phyloP scores from a whole-genome alignment of 2,797 vertebrate genomes.

The Pantherophis vulpinus region DNA sequence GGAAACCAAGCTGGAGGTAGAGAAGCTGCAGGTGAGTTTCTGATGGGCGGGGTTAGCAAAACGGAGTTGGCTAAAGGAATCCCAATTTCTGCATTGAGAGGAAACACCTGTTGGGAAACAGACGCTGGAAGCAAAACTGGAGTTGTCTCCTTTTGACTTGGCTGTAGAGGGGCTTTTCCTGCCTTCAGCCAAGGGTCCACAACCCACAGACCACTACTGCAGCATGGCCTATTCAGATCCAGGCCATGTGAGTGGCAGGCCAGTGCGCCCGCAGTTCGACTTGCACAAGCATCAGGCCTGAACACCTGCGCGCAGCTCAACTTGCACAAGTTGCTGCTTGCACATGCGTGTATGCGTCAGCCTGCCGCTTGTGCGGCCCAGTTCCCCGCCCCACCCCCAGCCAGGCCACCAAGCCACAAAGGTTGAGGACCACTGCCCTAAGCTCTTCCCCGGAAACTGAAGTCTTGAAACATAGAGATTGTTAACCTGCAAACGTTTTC shows the following conservation, averaged over 20 bases:
- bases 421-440: background rate
- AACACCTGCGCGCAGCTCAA: too few species aligned
- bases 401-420: background rate
- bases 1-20: constrained; percentile 84
- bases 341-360: too few species aligned
- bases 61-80: background rate
- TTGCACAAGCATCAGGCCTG: too few species aligned
- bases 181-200: too few species aligned
- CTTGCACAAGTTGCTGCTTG: too few species aligned
- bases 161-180: background rate
- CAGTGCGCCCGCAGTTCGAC: too few species aligned
- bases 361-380: too few species aligned
- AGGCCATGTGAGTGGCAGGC: too few species aligned
- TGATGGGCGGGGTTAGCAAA: background rate
- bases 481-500: too few species aligned
- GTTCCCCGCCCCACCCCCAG: too few species aligned
- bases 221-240: too few species aligned
- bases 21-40: constrained; percentile 81
- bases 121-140: background rate
- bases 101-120: background rate
- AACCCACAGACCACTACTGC: too few species aligned
- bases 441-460: background rate
- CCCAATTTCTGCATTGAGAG: background rate
- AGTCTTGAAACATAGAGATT: background rate
- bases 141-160: background rate